Evolutionary conservation across 2,888 invertebrate genomes (phyloP).

Genomic region (Dioctria linearis): DNA sequence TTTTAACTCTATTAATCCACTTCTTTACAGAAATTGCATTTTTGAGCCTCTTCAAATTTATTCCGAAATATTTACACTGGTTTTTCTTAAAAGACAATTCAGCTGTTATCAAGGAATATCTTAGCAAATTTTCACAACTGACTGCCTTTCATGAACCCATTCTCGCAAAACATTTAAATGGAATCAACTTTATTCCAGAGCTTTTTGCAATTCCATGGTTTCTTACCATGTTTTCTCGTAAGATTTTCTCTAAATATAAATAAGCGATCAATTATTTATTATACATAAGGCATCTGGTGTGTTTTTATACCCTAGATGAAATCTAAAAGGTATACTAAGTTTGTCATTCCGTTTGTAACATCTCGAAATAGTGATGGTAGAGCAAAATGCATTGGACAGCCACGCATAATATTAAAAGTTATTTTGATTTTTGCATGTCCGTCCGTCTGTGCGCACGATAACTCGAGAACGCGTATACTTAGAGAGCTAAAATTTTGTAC

Average conservation of each 20-base stretch:
- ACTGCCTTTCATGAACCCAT: constrained; percentile 96
- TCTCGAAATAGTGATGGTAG: too few relatives aligned
- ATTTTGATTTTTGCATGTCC: too few relatives aligned
- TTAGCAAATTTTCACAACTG: constrained; percentile 96
- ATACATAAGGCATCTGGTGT: too few relatives aligned
- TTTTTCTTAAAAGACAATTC: constrained; percentile 99
- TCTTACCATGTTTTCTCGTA: constrained; percentile 98
- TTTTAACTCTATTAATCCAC: not conserved
- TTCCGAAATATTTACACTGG: constrained; percentile 95
- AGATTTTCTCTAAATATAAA: constrained; percentile 67
- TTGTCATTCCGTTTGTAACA: too few relatives aligned
- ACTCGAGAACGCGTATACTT: too few relatives aligned
- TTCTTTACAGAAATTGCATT: constrained; percentile 88
- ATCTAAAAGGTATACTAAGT: too few relatives aligned
- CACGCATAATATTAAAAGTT: too few relatives aligned
- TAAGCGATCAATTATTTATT: too few relatives aligned
- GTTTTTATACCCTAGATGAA: too few relatives aligned
- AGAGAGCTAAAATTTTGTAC: too few relatives aligned
- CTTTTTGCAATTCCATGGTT: constrained; percentile 99
- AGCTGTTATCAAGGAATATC: constrained; percentile 95
- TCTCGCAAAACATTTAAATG: constrained; percentile 90
- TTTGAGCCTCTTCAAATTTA: constrained; percentile 94
- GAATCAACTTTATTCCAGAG: constrained; percentile 96
- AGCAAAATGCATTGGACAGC: too few relatives aligned
- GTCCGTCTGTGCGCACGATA: too few relatives aligned